Base-by-base conservation (phyloP, 37 sponge, comb jelly and placozoan species). In the Halichondria panicea region DNA sequence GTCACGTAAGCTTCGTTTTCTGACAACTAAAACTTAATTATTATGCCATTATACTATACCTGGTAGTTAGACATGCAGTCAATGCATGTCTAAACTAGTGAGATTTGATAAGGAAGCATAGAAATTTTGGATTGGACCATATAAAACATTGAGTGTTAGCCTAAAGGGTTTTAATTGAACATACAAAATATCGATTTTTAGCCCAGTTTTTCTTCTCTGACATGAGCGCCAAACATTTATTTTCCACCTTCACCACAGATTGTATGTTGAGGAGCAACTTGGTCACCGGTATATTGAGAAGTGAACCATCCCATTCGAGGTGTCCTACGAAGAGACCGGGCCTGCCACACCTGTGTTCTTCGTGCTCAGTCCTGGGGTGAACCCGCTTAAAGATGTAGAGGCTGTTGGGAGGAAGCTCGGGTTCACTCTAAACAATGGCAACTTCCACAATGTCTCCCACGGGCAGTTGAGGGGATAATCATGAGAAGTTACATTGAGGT, bases 261-360 rank as follows among this genome's bases (percentile, higher is more conserved):
- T 93, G 80, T 98, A 89, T 88, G 99, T 98, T 15, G 99, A 98
- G 56, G 99, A 98, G 70, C 92, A 95, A 80, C 77, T 98, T 24
- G 99, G 99, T 0, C 37, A 77, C 0, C 92, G 95, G 60, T 98
- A 98, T 74, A 83, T 90, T 2, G 96, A 95, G 64, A 87, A 87
- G 60, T 64, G 93, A 27, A 82, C 85, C 13, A 89, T 95, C 32
- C 93, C 94, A 46, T 98, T 98, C 73, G 91, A 93, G 43, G 83
- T 64, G 39, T 98, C 99, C 22, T 98, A 91, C 60, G 88, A 93
- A 35, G 99, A 98, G 78, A 98, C 91, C 1, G 93, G 96, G 27
- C 99, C 99, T 22, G 99, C 86, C 30, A 98, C 99, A 27, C 99
- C 99, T 18, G 83, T 98, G 63, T 98, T 98, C 93, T 98, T 98